Base-by-base conservation (phyloP, 2,797 vertebrate genomes). In the Anabacerthia variegaticeps region DNA sequence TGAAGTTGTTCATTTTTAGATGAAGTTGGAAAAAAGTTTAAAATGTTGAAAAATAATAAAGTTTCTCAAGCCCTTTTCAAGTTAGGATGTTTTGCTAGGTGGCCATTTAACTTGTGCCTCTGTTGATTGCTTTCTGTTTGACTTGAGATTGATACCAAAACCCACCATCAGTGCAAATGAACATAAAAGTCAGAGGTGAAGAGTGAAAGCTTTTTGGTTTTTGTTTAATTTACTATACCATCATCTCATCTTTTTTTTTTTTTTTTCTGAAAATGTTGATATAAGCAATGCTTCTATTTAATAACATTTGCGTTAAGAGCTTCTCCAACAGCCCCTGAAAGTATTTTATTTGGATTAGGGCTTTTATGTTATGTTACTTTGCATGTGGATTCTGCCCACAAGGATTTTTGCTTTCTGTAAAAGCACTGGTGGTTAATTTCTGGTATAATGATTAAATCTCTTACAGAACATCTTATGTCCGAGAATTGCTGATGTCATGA, bases 361-460 rank as follows among this genome's bases (percentile, higher is more conserved):
- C 32, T 84, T 82, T 72, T 91, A 36, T 73, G 37, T 75, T 74
- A 49, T 75, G 72, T 75, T 93, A 20, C 26, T 84, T 80, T 80
- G 14, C 39, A 36, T 30, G 55, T 88, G 58, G 46, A 48, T 48
- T 83, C 61, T 88, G 48, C 54, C 72, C 54, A 39, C 8, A 36
- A 75, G 51, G 66, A 44, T 88, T 89, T 85, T 58, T 59, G 44
- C 44, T 86, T 91, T 89, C 73, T 82, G 2, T 89, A 76, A 81
- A 90, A 93, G 62, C 69, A 36, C 7, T 63, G 58, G 28, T 69
- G 27, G 74, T 56, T 91, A 56, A 79, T 95, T 96, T 94, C 59
- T 96, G 80, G 21, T 88, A 43, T 67, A 86, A 86, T 0, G 8
- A 89, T 93, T 88, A 81, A 85, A 88, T 84, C 91, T 92, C 68